These are phyloP conservation scores for Parnassius apollo DNA, from an alignment of 2,888 invertebrate genomes.

Conservation along the genomic window DNA sequence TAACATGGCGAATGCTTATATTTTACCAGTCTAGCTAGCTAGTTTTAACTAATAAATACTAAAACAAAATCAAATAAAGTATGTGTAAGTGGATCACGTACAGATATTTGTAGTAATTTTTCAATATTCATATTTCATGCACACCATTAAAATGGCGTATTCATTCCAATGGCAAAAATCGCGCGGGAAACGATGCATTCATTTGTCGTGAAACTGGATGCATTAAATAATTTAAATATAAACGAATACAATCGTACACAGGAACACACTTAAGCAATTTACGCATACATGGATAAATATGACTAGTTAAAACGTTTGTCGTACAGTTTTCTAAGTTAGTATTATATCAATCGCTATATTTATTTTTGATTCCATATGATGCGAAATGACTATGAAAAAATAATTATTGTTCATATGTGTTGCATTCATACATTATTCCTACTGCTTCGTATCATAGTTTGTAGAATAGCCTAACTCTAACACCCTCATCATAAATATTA, in stretches of 20 bases:
- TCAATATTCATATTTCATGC: constrained; percentile 38
- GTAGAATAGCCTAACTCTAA: too few species aligned
- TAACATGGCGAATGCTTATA: too few species aligned
- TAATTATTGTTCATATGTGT: too few species aligned
- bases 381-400: too few species aligned
- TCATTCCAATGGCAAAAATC: constrained; percentile 44
- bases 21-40: not conserved
- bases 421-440: too few species aligned
- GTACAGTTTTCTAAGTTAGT: too few species aligned
- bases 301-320: not conserved
- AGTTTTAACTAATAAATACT: not conserved
- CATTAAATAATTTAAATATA: constrained; percentile 69
- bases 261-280: constrained; percentile 58
- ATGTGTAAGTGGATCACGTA: not conserved
- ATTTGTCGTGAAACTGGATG: constrained; percentile 60
- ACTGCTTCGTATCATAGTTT: too few species aligned
- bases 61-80: not conserved
- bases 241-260: constrained; percentile 70
- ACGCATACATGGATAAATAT: not conserved
- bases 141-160: constrained; percentile 44
- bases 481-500: too few species aligned
- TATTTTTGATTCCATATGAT: too few species aligned
- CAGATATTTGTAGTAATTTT: constrained; percentile 7
- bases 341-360: too few species aligned
- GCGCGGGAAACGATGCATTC: constrained; percentile 40